Base-by-base conservation (phyloP, 2,888 invertebrate genomes). In the Aleiodes alternator region DNA sequence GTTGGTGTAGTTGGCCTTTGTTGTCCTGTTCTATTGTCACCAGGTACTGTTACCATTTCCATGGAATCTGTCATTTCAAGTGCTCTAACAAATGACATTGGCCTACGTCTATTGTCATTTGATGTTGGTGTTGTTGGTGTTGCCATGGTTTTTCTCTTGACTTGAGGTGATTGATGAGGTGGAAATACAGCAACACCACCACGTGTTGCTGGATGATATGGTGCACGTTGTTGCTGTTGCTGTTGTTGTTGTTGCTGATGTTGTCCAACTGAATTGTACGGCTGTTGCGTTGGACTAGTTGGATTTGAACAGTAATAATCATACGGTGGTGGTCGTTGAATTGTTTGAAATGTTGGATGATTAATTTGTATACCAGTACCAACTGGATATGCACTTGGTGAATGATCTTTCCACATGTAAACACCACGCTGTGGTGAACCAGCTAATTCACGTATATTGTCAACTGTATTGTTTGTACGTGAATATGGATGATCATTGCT, bases 11-110 rank as follows among this genome's bases (percentile, higher is more conserved):
- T 91, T 31, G 92, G 90, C 78, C 91, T 84, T 69, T 88, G 88
- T 38, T 23, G 90, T 73, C 88, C 80, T 0, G 59, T 56, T 66
- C 80, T 78, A 16, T 78, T 73, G 48, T 80, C 82, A 7, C 78
- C 86, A 80, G 90, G 83, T 84, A 92, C 90, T 87, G 90, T 87
- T 5, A 94, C 92, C 92, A 96, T 94, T 87, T 97, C 97, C 88
- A 96, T 94, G 75, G 94, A 94, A 90, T 97, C 96, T 82, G 96
- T 95, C 93, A 97, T 96, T 90, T 97, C 96, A 43, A 97, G 92
- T 61, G 97, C 97, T 82, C 96, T 92, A 76, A 96, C 96, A 90
- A 97, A 96, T 79, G 96, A 96, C 91, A 97, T 96, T 61, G 97
- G 97, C 76, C 97, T 92, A 75, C 94, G 90, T 29, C 91, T 90